These are phyloP conservation scores for Hypselothyrea guttata DNA, from an alignment of 2,888 invertebrate species.

Conservation along the genomic window DNA sequence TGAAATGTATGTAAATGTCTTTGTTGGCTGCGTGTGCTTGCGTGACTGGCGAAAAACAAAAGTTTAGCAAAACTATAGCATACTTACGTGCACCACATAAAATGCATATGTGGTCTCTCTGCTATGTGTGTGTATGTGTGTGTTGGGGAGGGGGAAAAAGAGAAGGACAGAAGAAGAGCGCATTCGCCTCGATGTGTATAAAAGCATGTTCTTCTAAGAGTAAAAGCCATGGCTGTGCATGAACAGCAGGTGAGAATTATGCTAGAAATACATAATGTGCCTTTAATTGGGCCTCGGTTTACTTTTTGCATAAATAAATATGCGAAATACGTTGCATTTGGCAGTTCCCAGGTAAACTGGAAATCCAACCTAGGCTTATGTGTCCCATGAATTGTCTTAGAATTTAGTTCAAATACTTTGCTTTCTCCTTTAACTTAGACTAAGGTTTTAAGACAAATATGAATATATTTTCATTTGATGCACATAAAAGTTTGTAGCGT, in stretches of 20 bases:
- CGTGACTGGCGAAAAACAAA: conserved; percentile 43
- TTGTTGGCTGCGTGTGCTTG: conserved; percentile 21
- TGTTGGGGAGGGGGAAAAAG: conserved; percentile 3
- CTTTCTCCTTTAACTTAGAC: no score
- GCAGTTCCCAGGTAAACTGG: no score
- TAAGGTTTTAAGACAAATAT: no score
- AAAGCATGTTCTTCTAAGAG: conserved; percentile 9
- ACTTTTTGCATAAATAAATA: neutral
- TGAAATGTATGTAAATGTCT: neutral
- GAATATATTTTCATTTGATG: no score
- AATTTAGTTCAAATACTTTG: conserved; percentile 5
- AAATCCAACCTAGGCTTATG: no score
- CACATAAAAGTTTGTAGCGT: no score
- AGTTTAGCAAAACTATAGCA: conserved; percentile 37
- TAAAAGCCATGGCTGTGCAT: conserved; percentile 5
- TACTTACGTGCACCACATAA: conserved; percentile 69
- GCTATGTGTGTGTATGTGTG: neutral
- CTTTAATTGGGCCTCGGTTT: conserved; percentile 18
- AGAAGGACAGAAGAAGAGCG: no score
- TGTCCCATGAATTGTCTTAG: conserved; percentile 2
- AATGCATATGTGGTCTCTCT: conserved; percentile 55
- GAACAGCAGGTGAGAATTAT: neutral
- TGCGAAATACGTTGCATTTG: no score
- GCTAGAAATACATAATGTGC: neutral
- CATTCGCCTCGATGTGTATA: conserved; percentile 14